phyloP scores from a whole-genome alignment of 2,113 vertebrate species.

The Apaloderma vittatum region DNA sequence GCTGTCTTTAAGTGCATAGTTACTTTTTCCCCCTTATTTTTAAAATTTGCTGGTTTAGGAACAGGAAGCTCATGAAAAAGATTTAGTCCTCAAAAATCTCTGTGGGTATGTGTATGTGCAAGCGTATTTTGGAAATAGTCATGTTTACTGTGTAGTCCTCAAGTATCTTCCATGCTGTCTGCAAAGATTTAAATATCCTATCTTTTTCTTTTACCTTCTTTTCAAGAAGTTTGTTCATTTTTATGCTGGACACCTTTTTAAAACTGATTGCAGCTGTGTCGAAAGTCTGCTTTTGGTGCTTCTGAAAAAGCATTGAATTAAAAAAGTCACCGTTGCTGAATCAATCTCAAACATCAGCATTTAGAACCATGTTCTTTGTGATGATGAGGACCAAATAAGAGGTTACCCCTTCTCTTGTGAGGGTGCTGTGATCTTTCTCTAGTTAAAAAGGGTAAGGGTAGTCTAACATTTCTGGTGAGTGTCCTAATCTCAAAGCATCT shows the following conservation, averaged over 20 bases:
- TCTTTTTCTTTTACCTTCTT: neutral
- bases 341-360: neutral
- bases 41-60: neutral
- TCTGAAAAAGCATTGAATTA: neutral
- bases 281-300: neutral
- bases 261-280: neutral
- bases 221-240: neutral
- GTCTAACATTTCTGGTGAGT: neutral
- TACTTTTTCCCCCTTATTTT: neutral
- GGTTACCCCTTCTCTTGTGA: neutral
- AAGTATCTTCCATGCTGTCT: neutral
- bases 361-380: neutral
- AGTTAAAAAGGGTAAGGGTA: neutral
- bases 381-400: neutral
- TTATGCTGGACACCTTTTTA: neutral
- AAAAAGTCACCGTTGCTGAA: neutral
- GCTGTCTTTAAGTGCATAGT: neutral
- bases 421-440: neutral
- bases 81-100: neutral
- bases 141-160: neutral
- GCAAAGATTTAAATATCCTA: neutral
- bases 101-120: fast-evolving
- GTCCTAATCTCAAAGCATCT: neutral
- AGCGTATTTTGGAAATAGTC: neutral
- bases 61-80: neutral